Evolutionary conservation across 2,113 vertebrate genomes (phyloP).

Genomic region (Stercorarius parasiticus): DNA sequence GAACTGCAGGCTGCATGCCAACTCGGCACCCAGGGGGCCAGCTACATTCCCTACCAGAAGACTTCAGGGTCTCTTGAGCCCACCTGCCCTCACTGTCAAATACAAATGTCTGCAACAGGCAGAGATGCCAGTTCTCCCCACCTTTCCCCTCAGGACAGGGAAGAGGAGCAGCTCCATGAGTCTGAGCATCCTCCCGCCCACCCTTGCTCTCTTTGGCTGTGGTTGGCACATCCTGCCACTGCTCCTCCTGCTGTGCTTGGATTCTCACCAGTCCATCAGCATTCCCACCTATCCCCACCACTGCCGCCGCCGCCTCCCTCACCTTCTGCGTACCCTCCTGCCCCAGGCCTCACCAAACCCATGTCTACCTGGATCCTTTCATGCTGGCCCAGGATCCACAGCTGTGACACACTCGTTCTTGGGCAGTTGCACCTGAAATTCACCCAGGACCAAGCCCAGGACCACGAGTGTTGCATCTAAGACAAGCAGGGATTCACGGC

Average conservation of each 20-base stretch:
- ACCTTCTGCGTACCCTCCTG: background rate
- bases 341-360: background rate
- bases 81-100: background rate
- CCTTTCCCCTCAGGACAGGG: accelerated
- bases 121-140: background rate
- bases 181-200: accelerated
- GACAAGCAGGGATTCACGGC: background rate
- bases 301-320: background rate
- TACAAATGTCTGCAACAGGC: background rate
- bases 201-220: accelerated
- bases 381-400: background rate
- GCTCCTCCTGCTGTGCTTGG: accelerated
- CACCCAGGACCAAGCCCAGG: background rate
- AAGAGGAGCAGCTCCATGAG: background rate
- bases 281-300: background rate
- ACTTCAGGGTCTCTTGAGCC: background rate
- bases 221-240: background rate
- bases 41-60: background rate
- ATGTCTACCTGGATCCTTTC: background rate
- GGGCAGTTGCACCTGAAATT: background rate
- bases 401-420: background rate
- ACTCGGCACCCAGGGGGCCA: background rate
- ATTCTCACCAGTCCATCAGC: background rate
- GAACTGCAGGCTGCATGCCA: background rate
- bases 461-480: background rate